Percentiles rank a stretch among this genome's conserved stretches.
These are phyloP conservation scores for Cremastobaeus sp. DNA, from an alignment of 2,888 invertebrate genomes.

Conservation along the genomic window DNA sequence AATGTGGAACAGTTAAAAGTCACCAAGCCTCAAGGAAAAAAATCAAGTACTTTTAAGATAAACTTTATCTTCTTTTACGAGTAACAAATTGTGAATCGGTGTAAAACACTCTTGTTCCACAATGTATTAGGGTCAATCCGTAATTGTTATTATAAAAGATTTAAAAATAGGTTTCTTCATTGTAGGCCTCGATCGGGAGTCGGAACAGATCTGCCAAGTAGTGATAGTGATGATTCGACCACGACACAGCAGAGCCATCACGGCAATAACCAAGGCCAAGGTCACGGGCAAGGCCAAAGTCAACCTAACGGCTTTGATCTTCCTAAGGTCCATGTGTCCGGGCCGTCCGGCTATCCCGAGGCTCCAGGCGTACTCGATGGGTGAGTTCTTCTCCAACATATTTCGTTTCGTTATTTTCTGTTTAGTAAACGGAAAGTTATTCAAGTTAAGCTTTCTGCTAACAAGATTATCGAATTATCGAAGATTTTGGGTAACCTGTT, in stretches of 20 bases:
- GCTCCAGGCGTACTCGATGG: slow-evolving; percentile 70
- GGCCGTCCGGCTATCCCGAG: slow-evolving; percentile 70
- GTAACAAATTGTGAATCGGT: too few species aligned
- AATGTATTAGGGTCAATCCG: too few species aligned
- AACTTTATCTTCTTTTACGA: too few species aligned
- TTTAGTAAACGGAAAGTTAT: neutral
- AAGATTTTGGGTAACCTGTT: too few species aligned
- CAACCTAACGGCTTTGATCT: slow-evolving; percentile 69
- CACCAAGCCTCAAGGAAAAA: too few species aligned
- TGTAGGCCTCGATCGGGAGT: slow-evolving; percentile 75
- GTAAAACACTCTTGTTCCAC: too few species aligned
- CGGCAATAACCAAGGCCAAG: slow-evolving; percentile 63
- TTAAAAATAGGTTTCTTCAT: too few species aligned
- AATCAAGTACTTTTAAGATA: too few species aligned
- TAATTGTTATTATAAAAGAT: too few species aligned
- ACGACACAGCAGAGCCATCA: slow-evolving; percentile 65
- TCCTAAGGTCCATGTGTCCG: slow-evolving; percentile 75
- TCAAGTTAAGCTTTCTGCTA: too few species aligned
- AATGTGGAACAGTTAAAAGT: too few species aligned
- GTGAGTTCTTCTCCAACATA: slow-evolving; percentile 64
- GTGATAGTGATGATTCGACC: slow-evolving; percentile 75
- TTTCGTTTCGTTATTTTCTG: neutral
- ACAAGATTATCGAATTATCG: too few species aligned
- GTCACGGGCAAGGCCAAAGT: slow-evolving; percentile 66
- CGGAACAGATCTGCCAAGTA: slow-evolving; percentile 73